Percentiles rank a stretch among this genome's conserved stretches.
Evolutionary conservation across 1,140 invertebrate species (phyloP).

Genomic region (Drosophila setifemur): DNA sequence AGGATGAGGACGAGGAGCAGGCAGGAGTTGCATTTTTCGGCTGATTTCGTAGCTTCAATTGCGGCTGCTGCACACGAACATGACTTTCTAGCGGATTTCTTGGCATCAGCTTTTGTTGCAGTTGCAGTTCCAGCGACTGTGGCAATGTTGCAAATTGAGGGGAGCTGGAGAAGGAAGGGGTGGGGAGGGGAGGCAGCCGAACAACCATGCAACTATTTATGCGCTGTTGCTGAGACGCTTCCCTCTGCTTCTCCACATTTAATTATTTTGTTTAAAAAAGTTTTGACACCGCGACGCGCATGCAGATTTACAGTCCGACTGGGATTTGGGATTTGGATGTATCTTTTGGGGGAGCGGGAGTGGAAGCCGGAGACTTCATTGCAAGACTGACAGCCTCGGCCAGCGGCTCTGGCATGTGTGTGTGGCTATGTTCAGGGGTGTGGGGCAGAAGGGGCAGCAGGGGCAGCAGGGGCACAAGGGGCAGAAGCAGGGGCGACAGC

Average conservation of each 20-base stretch:
- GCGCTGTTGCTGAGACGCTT: slow-evolving; percentile 26
- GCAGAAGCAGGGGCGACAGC: slow-evolving; percentile 19
- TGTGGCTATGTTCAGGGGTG: not conserved
- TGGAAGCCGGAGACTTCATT: slow-evolving; percentile 42
- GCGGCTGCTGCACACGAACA: slow-evolving; percentile 66
- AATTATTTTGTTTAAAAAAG: slow-evolving; percentile 82
- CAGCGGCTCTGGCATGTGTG: slow-evolving; percentile 52
- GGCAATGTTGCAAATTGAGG: not conserved
- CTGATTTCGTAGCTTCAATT: slow-evolving; percentile 17
- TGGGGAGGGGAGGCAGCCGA: slow-evolving; percentile 1
- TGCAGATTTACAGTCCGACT: slow-evolving; percentile 70
- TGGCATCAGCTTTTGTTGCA: slow-evolving; percentile 63
- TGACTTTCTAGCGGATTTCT: slow-evolving; percentile 80
- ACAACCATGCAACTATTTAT: slow-evolving; percentile 48
- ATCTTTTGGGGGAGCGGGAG: slow-evolving; percentile 35
- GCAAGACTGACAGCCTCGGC: slow-evolving; percentile 64
- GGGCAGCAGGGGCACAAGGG: no score
- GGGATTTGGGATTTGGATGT: slow-evolving; percentile 17
- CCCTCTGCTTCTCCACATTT: slow-evolving; percentile 61
- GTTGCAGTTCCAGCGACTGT: not conserved
- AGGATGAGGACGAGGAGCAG: slow-evolving; percentile 45
- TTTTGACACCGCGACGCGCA: slow-evolving; percentile 78
- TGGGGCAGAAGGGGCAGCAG: slow-evolving; percentile 1
- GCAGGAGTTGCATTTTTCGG: slow-evolving; percentile 52
- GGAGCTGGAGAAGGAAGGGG: not conserved